Evolutionary conservation across 2,888 invertebrate species (phyloP), one percentile per base, ranked within the genome.

Genomic region (Aromia moschata): DNA sequence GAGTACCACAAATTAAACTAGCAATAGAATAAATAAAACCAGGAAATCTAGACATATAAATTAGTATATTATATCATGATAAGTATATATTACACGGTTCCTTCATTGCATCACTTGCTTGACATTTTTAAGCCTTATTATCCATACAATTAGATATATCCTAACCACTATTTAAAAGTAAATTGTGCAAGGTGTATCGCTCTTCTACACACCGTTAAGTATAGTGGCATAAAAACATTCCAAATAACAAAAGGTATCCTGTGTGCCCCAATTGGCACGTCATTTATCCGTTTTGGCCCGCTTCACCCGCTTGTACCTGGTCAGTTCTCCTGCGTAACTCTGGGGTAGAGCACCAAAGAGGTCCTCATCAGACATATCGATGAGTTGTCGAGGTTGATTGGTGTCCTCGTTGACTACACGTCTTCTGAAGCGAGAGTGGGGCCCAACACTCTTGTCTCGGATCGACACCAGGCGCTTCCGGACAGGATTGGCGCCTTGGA

Each of bases 301-400:
- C 62, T 79, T 81, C 2, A 81, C 77, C 38, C 81, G 67, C 65
- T 81, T 81, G 63, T 77, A 80, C 60, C 81, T 68, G 0, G 74
- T 69, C 49, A 80, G 62, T 65, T 79, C 79, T 1, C 80, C 81
- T 37, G 79, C 76, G 58, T 77, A 81, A 58, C 77, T 74, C 62
- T 80, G 78, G 1, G 81, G 80, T 14, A 81, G 66, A 1, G 77
- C 78, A 1, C 81, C 81, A 65, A 81, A 81, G 15, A 81, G 68
- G 64, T 80, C 81, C 31, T 75, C 70, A 37, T 77, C 79, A 0
- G 77, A 73, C 65, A 80, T 74, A 53, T 76, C 75, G 2, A 68
- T 72, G 15, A 77, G 58, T 58, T 72, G 67, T 7, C 68, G 68
- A 16, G 69, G 64, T 7, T 63, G 56, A 14, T 45, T 59, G 15